A percentile compares a stretch with the other conserved stretches of the same genome.
phyloP scores from a whole-genome alignment of 2,797 vertebrate species.

The Eulemur mongoz region DNA sequence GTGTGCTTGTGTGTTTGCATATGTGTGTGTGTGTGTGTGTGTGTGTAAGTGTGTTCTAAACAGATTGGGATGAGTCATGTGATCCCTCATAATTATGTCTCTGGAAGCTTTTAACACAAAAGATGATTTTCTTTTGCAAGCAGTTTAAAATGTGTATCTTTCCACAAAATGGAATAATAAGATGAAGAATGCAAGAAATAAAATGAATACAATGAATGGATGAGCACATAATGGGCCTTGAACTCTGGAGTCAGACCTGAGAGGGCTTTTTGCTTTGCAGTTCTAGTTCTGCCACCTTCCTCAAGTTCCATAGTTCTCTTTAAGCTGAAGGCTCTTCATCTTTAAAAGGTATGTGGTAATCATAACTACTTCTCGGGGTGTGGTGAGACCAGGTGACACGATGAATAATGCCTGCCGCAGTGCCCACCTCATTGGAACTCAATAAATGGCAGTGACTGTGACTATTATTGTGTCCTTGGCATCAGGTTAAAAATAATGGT shows the following conservation, averaged over 20 bases:
- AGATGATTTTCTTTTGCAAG: background rate
- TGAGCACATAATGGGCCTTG: background rate
- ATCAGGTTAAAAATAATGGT: background rate
- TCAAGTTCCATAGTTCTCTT: background rate
- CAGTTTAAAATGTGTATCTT: background rate
- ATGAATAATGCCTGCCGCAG: background rate
- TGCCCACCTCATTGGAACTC: background rate
- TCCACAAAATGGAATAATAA: background rate
- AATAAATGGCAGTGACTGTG: background rate
- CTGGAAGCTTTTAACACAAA: constrained; percentile 22
- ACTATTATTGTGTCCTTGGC: background rate
- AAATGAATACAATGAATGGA: background rate
- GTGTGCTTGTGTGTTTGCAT: background rate
- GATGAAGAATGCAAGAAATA: background rate
- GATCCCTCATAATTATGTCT: background rate
- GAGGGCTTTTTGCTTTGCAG: background rate
- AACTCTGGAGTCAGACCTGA: background rate
- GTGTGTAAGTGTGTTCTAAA: background rate
- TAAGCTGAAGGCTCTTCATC: background rate
- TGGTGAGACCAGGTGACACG: background rate
- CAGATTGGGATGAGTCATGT: constrained; percentile 11
- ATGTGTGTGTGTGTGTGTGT: background rate
- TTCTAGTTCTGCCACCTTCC: background rate
- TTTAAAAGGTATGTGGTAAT: background rate
- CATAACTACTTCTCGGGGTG: no score